phyloP scores from a whole-genome alignment of 2,888 invertebrate genomes.

The Apotomis capreana region DNA sequence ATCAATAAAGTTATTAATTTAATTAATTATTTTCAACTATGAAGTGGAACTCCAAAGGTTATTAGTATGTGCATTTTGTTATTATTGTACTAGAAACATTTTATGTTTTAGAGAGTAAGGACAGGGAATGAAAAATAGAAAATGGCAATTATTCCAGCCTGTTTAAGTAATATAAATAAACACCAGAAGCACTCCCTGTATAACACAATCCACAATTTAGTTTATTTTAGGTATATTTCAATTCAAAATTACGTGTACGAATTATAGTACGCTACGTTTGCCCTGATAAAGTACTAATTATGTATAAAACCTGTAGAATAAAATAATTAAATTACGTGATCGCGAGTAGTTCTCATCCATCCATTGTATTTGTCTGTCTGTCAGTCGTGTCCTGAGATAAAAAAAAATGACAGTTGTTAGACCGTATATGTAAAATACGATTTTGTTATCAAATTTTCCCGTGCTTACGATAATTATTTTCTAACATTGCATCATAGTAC shows the following conservation, averaged over 20 bases:
- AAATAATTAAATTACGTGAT: too few relatives aligned
- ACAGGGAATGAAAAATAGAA: too few relatives aligned
- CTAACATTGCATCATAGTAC: constrained; percentile 22
- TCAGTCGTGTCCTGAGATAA: constrained; percentile 10
- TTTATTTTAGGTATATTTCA: not conserved
- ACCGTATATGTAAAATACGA: constrained; percentile 23
- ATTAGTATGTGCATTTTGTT: too few relatives aligned
- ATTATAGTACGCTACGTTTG: constrained; percentile 23
- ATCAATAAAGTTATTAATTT: too few relatives aligned
- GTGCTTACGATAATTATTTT: constrained; percentile 20
- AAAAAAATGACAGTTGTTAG: constrained; percentile 34
- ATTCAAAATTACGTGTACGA: constrained; percentile 33
- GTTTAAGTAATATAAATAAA: not conserved
- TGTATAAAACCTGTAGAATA: not conserved
- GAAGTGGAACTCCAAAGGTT: too few relatives aligned
- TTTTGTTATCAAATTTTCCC: constrained; percentile 36
- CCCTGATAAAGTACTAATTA: not conserved
- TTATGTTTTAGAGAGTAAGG: too few relatives aligned
- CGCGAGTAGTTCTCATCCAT: too few relatives aligned
- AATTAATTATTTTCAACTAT: too few relatives aligned
- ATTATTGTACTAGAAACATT: too few relatives aligned
- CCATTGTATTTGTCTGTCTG: not conserved
- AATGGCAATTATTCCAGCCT: not conserved
- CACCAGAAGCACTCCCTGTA: not conserved
- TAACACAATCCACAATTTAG: too few relatives aligned